Conservation (phyloP, 2,888 invertebrate species). For the Dryomyza anilis region DNA sequence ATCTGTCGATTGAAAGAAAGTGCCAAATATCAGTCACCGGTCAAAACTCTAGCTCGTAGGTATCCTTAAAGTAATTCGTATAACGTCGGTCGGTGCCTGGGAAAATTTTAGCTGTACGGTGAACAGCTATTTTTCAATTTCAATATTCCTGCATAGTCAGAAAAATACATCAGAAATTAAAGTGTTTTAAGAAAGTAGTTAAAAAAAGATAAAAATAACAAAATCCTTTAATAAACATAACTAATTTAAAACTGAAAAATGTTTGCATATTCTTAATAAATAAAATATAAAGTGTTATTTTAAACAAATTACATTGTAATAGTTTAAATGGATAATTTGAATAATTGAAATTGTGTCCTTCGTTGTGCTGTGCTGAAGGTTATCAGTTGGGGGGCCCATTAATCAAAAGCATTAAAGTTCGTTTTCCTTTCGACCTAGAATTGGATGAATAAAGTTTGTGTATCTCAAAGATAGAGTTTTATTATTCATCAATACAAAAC, state of each 20-base stretch:
- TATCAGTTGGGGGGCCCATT: not conserved
- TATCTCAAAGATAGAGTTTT: not conserved
- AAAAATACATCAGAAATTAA: too few species aligned
- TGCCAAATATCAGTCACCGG: slow-evolving; percentile 2
- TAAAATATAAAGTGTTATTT: not conserved
- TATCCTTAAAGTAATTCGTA: slow-evolving; percentile 12
- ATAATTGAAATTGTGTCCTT: not conserved
- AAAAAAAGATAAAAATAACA: not conserved
- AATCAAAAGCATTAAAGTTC: not conserved
- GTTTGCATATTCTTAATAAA: too few species aligned
- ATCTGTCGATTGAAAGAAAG: not conserved
- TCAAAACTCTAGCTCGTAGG: slow-evolving; percentile 12
- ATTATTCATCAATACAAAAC: not conserved
- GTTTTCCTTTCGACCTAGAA: not conserved
- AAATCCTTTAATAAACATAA: not conserved
- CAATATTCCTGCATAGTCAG: too few species aligned
- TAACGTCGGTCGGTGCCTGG: slow-evolving; percentile 1
- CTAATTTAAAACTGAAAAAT: not conserved
- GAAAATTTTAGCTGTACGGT: not conserved
- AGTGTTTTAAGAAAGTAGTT: not conserved
- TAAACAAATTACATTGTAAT: not conserved
- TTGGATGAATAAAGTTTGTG: not conserved
- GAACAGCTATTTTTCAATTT: not conserved
- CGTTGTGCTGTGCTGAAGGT: not conserved
- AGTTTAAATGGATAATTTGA: not conserved